Evolutionary conservation across 2,888 invertebrate genomes (phyloP), one percentile per base, ranked within the genome.

Genomic region (Eupithecia subfuscata): DNA sequence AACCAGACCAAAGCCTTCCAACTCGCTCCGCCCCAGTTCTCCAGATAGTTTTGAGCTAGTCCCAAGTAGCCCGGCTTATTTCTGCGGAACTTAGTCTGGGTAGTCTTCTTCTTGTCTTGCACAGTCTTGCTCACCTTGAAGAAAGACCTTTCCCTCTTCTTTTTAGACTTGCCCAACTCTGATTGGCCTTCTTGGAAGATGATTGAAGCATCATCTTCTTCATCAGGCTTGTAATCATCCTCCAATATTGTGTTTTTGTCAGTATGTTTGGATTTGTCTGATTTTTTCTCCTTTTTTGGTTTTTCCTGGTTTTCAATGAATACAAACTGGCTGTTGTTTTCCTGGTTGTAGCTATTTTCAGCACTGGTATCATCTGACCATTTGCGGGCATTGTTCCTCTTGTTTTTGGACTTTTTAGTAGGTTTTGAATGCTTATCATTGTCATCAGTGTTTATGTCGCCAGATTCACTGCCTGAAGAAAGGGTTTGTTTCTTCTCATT

Each of bases 1-100:
- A 98, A 96, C 98, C 98, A 98, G 75, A 96, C 95, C 74, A 97
- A 89, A 75, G 97, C 96, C 84, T 95, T 96, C 88, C 95, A 92
- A 9, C 95, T 95, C 0, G 95, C 96, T 65, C 93, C 95, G 14
- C 95, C 93, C 96, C 96, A 96, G 75, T 95, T 95, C 77, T 95
- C 94, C 60, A 95, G 72, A 73, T 93, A 94, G 77, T 89, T 92
- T 73, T 95, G 95, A 70, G 92, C 91, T 75, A 94, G 75, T 0
- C 95, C 89, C 87, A 92, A 82, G 80, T 95, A 95, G 0, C 92
- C 91, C 0, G 93, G 93, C 80, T 95, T 95, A 75, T 90, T 92
- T 69, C 91, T 86, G 40, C 90, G 89, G 30, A 88, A 83, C 84
- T 95, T 95, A 84, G 88, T 77, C 88, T 95, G 89, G 85, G 85